Percentiles rank a stretch among this genome's conserved stretches.
Evolutionary conservation across 2,888 invertebrate genomes (phyloP).

Genomic region (Adelphocoris suturalis): DNA sequence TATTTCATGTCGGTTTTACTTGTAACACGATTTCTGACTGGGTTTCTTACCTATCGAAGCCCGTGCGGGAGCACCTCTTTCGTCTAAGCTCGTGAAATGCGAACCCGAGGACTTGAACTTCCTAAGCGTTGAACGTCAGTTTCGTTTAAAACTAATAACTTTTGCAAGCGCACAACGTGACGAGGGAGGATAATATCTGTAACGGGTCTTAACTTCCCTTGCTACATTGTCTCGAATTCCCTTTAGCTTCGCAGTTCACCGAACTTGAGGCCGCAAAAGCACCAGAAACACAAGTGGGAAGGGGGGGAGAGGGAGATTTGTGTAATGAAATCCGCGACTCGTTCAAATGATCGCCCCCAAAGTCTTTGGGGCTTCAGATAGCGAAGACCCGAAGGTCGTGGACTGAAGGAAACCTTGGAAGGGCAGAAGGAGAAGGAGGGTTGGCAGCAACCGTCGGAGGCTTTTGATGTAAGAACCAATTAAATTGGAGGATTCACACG

Average conservation of each 20-base stretch:
- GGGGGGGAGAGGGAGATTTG: constrained; percentile 47
- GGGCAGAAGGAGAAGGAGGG: not conserved
- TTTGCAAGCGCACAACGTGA: constrained; percentile 42
- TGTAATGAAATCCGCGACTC: constrained; percentile 65
- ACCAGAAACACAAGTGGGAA: not conserved
- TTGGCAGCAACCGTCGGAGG: not conserved
- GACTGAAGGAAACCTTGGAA: not conserved
- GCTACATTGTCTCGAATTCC: constrained; percentile 57
- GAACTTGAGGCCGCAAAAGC: constrained; percentile 60
- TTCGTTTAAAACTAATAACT: constrained; percentile 40
- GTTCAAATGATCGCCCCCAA: constrained; percentile 46
- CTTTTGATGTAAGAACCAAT: constrained; percentile 34
- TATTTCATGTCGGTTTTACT: too few relatives aligned
- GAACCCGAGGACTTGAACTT: not conserved
- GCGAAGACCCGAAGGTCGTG: constrained; percentile 29
- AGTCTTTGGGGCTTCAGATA: constrained; percentile 23
- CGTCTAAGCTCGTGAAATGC: not conserved
- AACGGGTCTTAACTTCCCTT: constrained; percentile 10
- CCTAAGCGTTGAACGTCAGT: constrained; percentile 24
- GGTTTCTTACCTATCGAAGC: too few relatives aligned
- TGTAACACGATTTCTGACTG: too few relatives aligned
- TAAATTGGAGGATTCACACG: constrained; percentile 4
- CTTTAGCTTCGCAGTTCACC: constrained; percentile 53
- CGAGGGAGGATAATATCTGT: constrained; percentile 41
- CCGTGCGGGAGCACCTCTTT: not conserved